phyloP scores from a whole-genome alignment of 2,888 invertebrate species.

The Hanleya hanleyi region DNA sequence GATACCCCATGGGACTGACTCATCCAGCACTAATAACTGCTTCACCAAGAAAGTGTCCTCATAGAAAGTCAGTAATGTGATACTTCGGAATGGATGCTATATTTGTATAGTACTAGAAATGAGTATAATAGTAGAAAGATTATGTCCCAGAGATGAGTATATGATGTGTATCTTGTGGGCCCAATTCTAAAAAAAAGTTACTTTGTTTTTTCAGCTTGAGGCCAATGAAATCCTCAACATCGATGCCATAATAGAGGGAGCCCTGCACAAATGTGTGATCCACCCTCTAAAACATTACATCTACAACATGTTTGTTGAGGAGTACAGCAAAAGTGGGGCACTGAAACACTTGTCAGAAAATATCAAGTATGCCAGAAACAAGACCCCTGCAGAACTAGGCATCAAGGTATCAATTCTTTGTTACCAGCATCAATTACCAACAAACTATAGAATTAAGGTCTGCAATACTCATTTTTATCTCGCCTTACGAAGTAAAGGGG shows the following conservation, averaged over 20 bases:
- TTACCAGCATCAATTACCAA: no score
- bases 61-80: no score
- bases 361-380: conserved; percentile 73
- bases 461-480: neutral
- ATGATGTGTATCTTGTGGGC: no score
- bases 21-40: no score
- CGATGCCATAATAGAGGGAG: conserved; percentile 95
- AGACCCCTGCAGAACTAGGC: conserved; percentile 74
- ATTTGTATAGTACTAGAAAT: no score
- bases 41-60: no score
- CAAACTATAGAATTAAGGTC: conserved; percentile 20
- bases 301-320: conserved; percentile 82
- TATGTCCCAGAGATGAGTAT: no score
- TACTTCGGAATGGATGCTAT: no score
- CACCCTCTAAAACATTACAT: conserved; percentile 86
- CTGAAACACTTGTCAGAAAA: conserved; percentile 73
- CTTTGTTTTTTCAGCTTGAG: conserved; percentile 79
- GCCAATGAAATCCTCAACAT: conserved; percentile 94
- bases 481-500: no score
- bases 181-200: no score
- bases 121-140: no score
- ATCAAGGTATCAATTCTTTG: conserved; percentile 64
- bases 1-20: no score
- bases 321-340: conserved; percentile 73
- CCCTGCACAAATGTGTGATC: conserved; percentile 93